Base-by-base conservation (phyloP, 2,888 invertebrate species). In the Pilophorus perplexus region DNA sequence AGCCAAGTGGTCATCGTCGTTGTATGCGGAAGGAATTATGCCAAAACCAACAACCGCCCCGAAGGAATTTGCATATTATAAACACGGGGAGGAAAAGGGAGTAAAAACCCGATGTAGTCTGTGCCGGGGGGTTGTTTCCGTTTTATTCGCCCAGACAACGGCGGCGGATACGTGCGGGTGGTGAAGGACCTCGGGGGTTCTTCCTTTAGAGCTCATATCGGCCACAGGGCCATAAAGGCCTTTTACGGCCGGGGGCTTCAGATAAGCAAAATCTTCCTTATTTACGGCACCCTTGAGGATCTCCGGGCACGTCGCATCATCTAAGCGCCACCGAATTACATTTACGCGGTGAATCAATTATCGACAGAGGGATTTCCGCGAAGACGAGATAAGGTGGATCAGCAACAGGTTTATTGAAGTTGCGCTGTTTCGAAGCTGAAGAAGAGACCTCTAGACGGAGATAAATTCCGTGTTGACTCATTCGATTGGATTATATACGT, bases 221-320 rank as follows among this genome's bases (percentile, higher is more conserved):
- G 46, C 25, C 46, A 25, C 23, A 46, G 46, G 46, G 46, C n/a
- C 14, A 46, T 22, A 12, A 22, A 46, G 23, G 46, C 23, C 46
- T 25, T 46, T 46, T 46, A 46, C 46, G 46, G 46, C 25, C 46
- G n/a, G 23, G 23, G 8, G 46, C 46, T 10, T 5, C 23, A 46
- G 46, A 46, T 46, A 46, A 46, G 46, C 46, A 46, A 46, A 44
- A 46, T 46, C 46, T 46, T 46, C 46, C 23, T 46, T 46, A 46
- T 46, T 23, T 46, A 46, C 46, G 10, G 23, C 23, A 3, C 46
- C 23, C 23, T 46, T 46, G 46, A 46, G 46, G 46, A n/a, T 20
- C 46, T 22, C 46, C 23, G 14, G 25, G 6, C 46, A 46, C 46
- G 46, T 46, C 46, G 46, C 46, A n/a, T 10, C 23, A 10, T 22